These are phyloP conservation scores for Anguilla anguilla DNA, from an alignment of 2,797 vertebrate genomes.

Conservation along the genomic window DNA sequence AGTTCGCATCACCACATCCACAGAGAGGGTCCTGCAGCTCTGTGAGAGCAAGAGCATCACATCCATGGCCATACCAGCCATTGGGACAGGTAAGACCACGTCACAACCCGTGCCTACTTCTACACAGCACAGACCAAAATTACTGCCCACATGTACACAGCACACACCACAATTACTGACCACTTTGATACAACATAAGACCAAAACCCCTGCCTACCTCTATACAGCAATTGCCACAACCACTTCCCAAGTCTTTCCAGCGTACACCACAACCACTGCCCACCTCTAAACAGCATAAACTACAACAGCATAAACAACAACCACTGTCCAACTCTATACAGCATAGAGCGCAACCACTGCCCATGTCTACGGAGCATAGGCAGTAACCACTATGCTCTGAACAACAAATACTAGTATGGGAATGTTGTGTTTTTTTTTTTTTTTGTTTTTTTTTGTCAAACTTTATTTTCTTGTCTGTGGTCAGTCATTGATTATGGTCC, in stretches of 20 bases:
- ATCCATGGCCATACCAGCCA: slow-evolving; percentile 55
- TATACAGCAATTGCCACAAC: not conserved
- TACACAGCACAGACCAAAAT: not conserved
- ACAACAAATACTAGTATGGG: no score
- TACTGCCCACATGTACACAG: no score
- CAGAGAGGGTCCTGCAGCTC: slow-evolving; percentile 48
- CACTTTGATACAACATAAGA: not conserved
- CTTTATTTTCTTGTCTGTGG: no score
- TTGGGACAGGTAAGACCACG: slow-evolving; percentile 58
- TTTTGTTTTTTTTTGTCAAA: no score
- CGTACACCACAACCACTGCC: not conserved
- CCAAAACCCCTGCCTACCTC: not conserved
- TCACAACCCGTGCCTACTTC: not conserved
- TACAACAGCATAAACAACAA: no score
- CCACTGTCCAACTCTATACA: no score
- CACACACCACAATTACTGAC: not conserved
- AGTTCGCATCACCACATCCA: slow-evolving; percentile 44
- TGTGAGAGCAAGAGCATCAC: slow-evolving; percentile 47
- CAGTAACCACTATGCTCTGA: not conserved
- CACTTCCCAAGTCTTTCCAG: no score
- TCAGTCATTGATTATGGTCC: no score
- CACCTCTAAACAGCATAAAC: not conserved
- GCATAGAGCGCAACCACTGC: no score
- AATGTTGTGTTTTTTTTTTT: no score
- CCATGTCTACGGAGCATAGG: not conserved